A percentile compares a stretch with the other conserved stretches of the same genome.
Evolutionary conservation across 64 coral and sea anemone genomes (phyloP).

Genomic region (Montipora foliosa): DNA sequence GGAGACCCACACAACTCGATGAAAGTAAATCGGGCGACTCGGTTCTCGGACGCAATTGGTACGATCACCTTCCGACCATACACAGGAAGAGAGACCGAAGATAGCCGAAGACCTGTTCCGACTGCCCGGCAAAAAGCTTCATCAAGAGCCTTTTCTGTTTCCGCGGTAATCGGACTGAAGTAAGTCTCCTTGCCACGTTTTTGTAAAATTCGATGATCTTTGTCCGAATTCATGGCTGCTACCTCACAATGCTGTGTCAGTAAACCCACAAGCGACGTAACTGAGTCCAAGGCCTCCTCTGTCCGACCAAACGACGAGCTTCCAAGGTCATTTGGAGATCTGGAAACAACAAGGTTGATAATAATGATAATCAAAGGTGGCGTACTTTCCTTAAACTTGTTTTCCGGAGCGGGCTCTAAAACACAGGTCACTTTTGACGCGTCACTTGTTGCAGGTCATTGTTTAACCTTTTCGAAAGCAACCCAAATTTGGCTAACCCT

Average conservation of each 20-base stretch:
- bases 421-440: too few relatives aligned
- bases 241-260: conserved; percentile 71
- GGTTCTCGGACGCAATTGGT: conserved; percentile 74
- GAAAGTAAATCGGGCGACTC: conserved; percentile 84
- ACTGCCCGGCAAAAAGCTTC: conserved; percentile 82
- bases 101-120: conserved; percentile 60
- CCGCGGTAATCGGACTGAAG: conserved; percentile 58
- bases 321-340: conserved; percentile 81
- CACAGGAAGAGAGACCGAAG: conserved; percentile 65
- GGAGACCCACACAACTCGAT: conserved; percentile 75
- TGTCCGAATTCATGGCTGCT: conserved; percentile 66
- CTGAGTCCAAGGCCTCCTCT: conserved; percentile 71
- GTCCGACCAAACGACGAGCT: conserved; percentile 85
- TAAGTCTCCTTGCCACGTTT: conserved; percentile 67
- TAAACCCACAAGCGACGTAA: conserved; percentile 77
- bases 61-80: conserved; percentile 88
- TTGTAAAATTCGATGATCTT: conserved; percentile 74
- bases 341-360: not conserved
- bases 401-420: too few relatives aligned
- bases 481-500: too few relatives aligned
- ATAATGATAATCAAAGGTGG: too few relatives aligned
- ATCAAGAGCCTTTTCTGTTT: conserved; percentile 71
- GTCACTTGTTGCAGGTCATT: too few relatives aligned
- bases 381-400: too few relatives aligned
- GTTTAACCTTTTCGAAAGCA: too few relatives aligned